Evolutionary conservation across 2,797 vertebrate genomes (phyloP).

Genomic region (Siniperca scherzeri): DNA sequence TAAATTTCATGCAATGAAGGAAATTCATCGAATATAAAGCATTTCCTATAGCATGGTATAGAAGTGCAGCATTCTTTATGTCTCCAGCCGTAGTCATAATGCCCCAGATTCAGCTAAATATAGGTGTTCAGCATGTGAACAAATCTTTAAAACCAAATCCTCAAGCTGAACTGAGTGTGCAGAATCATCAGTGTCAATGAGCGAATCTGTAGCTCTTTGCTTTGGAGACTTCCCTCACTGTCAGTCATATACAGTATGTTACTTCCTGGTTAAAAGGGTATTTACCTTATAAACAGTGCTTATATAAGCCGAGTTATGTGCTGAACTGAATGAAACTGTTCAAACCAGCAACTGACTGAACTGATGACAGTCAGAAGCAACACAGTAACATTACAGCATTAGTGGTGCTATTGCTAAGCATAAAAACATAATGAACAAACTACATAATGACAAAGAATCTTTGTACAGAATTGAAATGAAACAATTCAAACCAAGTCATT

Average conservation of each 20-base stretch:
- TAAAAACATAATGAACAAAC: no score
- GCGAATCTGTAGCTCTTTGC: not conserved
- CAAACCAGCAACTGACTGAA: no score
- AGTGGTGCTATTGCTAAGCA: no score
- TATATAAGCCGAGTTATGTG: no score
- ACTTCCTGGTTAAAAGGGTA: not conserved
- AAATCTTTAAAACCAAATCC: not conserved
- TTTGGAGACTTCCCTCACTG: not conserved
- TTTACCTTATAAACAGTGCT: no score
- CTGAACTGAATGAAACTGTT: no score
- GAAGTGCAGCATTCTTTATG: not conserved
- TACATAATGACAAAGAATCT: no score
- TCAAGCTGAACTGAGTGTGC: not conserved
- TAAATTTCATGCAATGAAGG: not conserved
- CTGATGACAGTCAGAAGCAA: no score
- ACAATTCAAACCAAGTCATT: not conserved
- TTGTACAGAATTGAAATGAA: no score
- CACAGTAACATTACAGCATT: no score
- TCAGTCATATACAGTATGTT: not conserved
- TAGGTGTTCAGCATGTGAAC: no score
- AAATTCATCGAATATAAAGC: not conserved
- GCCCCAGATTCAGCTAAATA: not conserved
- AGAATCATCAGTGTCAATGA: slow-evolving; percentile 1
- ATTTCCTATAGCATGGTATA: not conserved
- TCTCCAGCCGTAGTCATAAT: no score